Conservation (phyloP, 2,113 vertebrate genomes). For the Tyto alba region DNA sequence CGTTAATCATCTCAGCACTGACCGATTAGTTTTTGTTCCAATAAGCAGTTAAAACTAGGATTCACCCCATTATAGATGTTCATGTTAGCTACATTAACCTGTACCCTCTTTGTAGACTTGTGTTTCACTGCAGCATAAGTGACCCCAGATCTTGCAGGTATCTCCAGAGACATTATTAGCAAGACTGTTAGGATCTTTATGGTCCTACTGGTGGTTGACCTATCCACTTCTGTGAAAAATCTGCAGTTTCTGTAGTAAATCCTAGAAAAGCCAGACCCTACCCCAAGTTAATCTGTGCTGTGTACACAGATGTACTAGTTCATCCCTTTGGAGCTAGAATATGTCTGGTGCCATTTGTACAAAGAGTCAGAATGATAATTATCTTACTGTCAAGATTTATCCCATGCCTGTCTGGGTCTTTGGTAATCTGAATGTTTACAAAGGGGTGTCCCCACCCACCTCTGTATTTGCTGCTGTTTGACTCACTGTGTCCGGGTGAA, state of each 20-base stretch:
- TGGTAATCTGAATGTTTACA: not conserved
- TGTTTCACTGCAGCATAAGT: not conserved
- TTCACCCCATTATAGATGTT: not conserved
- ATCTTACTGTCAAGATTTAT: not conserved
- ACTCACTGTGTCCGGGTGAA: fast-evolving
- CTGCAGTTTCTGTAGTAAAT: not conserved
- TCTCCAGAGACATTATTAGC: not conserved
- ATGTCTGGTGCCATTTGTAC: not conserved
- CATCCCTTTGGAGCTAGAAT: not conserved
- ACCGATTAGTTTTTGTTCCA: not conserved
- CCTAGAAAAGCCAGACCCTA: not conserved
- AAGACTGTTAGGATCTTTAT: not conserved
- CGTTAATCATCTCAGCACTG: not conserved
- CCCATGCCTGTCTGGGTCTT: not conserved
- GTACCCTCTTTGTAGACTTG: not conserved
- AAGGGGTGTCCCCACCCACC: not conserved
- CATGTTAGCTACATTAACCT: not conserved
- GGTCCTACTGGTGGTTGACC: not conserved
- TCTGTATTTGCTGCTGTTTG: not conserved
- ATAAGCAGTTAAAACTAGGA: not conserved
- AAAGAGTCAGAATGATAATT: not conserved
- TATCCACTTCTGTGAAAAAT: not conserved
- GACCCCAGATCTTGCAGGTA: not conserved
- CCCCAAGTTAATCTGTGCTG: fast-evolving
- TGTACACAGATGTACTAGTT: not conserved